Evolutionary conservation across 2,888 invertebrate genomes (phyloP).

Genomic region (Marasmarcha lunaedactyla): DNA sequence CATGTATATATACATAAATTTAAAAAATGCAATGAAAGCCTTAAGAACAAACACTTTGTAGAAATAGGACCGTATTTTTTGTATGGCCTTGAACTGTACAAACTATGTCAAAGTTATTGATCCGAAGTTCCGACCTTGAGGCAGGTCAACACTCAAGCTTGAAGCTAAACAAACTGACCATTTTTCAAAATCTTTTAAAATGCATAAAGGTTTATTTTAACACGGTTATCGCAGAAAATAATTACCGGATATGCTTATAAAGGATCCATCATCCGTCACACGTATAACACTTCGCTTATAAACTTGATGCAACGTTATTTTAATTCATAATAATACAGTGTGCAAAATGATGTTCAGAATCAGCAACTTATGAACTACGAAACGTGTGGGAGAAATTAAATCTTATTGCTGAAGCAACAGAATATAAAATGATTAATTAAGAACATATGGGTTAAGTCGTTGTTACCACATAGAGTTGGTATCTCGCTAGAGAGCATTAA

Average conservation of each 20-base stretch:
- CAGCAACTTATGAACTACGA: not conserved
- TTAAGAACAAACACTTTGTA: too few relatives aligned
- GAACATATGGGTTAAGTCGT: constrained; percentile 24
- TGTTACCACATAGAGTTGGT: constrained; percentile 21
- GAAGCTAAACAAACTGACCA: constrained; percentile 5
- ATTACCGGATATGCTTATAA: constrained; percentile 22
- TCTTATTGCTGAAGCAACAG: not conserved
- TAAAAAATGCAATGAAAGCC: too few relatives aligned
- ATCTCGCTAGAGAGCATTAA: constrained; percentile 62
- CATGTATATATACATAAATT: too few relatives aligned
- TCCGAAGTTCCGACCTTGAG: too few relatives aligned
- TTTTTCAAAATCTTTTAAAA: too few relatives aligned
- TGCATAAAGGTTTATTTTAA: not conserved
- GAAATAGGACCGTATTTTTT: too few relatives aligned
- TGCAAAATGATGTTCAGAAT: constrained; percentile 19
- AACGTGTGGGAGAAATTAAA: not conserved
- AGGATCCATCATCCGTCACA: constrained; percentile 35
- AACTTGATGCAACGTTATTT: constrained; percentile 54
- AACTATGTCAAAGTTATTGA: too few relatives aligned
- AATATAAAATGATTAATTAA: constrained; percentile 14
- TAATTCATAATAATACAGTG: constrained; percentile 57
- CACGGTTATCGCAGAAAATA: constrained; percentile 1
- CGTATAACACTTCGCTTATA: constrained; percentile 37
- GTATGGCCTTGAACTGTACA: too few relatives aligned
- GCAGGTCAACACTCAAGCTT: not conserved